Evolutionary conservation across 2,888 invertebrate species (phyloP), one percentile per base, ranked within the genome.

Genomic region (Synanthedon myopaeformis): DNA sequence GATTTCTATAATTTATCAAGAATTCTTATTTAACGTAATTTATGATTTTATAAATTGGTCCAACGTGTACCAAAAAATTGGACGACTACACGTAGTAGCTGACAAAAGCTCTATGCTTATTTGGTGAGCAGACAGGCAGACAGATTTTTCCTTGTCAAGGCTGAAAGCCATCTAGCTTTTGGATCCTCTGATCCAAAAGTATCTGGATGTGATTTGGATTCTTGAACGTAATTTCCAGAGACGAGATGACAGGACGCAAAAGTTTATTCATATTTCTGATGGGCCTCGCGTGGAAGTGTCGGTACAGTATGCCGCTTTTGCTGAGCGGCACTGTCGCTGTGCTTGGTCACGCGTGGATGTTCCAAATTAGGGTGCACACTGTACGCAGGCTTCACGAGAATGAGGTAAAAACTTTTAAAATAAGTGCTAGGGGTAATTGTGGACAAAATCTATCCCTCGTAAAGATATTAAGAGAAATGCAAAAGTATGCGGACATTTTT

Each of bases 251-350:
- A 6, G 75, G 70, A 8, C 76, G 76, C 52, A 81, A 85, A 67
- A 77, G 81, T 56, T 72, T 88, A 58, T 88, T 88, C 73, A 75
- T 88, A 59, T 88, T 88, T 69, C 78, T 88, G 67, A 88, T 88
- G 87, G 78, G 78, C 11, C 68, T 88, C 62, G 88, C 88, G 53
- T 88, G 88, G 88, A 74, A 75, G 58, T 87, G 79, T 61, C 77
- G 88, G n/a, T 85, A 71, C 74, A 85, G 82, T 58, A 81, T 88
- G 82, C 88, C 88, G 53, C 70, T 87, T 51, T 71, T 88, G 61
- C 76, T 88, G 51, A 84, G 84, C 60, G 82, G 87, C 49, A 81
- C 85, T 0, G 80, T 84, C 52, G 88, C 88, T 2, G 66, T 80
- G 55, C 78, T 88, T 23, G 88, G 88, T 42, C 76, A 85, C 57